A percentile compares a stretch with the other conserved stretches of the same genome.
These are phyloP conservation scores for Lepidocyrtinus sp. DNA, from an alignment of 2,888 invertebrate genomes.

Conservation along the genomic window DNA sequence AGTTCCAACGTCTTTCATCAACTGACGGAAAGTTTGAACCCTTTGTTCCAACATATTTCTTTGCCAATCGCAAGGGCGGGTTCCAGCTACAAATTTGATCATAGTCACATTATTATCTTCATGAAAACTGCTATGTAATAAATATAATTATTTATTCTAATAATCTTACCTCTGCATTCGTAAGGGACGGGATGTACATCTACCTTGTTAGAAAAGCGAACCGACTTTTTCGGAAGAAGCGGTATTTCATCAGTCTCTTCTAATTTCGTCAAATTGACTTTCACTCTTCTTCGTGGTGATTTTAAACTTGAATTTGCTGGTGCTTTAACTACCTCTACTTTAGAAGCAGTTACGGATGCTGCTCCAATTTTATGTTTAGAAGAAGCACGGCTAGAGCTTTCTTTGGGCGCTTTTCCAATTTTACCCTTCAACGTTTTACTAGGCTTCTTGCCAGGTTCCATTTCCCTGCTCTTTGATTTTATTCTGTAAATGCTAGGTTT, in stretches of 20 bases:
- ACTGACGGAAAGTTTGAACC: slow-evolving; percentile 42
- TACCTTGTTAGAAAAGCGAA: slow-evolving; percentile 44
- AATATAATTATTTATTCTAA: not conserved
- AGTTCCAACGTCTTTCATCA: slow-evolving; percentile 37
- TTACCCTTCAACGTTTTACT: no score
- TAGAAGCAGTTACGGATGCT: not conserved
- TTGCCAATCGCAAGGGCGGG: slow-evolving; percentile 49
- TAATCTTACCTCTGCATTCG: slow-evolving; percentile 55
- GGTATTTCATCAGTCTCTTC: not conserved
- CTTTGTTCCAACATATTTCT: slow-evolving; percentile 49
- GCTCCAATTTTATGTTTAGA: not conserved
- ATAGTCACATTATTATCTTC: not conserved
- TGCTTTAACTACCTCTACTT: not conserved
- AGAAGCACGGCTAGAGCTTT: no score
- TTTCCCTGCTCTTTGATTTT: no score
- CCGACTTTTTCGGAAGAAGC: slow-evolving; percentile 15
- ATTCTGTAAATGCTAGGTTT: slow-evolving; percentile 12
- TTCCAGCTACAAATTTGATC: slow-evolving; percentile 39
- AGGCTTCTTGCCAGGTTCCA: no score
- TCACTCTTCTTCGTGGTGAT: not conserved
- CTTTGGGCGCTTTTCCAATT: no score
- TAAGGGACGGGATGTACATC: slow-evolving; percentile 57
- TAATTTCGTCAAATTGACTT: not conserved
- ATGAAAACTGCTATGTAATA: not conserved
- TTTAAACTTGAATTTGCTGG: not conserved